phyloP scores from a whole-genome alignment of 37 sponge, comb jelly and placozoan species.

The Agelas oroides region DNA sequence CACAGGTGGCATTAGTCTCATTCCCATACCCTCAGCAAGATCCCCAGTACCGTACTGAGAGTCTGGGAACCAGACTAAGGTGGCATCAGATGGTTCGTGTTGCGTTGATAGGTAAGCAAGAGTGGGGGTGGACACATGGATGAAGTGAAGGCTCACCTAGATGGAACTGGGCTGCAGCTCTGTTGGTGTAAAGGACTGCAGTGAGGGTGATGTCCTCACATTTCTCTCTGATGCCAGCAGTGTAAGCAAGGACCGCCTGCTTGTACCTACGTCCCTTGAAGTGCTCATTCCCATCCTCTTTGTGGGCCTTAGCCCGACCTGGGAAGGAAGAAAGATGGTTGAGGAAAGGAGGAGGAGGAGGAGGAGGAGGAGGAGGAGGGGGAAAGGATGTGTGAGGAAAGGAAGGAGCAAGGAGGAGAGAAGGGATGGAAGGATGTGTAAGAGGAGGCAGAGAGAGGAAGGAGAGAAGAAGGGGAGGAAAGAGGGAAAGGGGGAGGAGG shows the following conservation, averaged over 20 bases:
- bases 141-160: slow-evolving; percentile 52
- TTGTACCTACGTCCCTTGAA: slow-evolving; percentile 75
- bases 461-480: no score
- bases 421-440: no score
- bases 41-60: no score
- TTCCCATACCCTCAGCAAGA: no score
- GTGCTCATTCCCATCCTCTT: slow-evolving; percentile 89
- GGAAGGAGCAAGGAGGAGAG: no score
- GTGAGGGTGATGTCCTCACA: slow-evolving; percentile 44
- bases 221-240: slow-evolving; percentile 61
- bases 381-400: no score
- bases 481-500: background rate
- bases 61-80: no score
- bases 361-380: background rate
- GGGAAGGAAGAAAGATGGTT: background rate
- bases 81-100: no score
- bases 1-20: no score
- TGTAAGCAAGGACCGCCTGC: slow-evolving; percentile 75
- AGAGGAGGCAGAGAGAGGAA: no score
- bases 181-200: slow-evolving; percentile 83
- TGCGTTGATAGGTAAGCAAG: no score
- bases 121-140: no score
- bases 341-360: background rate
- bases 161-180: slow-evolving; percentile 83
- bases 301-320: slow-evolving; percentile 71